phyloP scores from a whole-genome alignment of 2,113 vertebrate species.

The Chlamydotis undulata region DNA sequence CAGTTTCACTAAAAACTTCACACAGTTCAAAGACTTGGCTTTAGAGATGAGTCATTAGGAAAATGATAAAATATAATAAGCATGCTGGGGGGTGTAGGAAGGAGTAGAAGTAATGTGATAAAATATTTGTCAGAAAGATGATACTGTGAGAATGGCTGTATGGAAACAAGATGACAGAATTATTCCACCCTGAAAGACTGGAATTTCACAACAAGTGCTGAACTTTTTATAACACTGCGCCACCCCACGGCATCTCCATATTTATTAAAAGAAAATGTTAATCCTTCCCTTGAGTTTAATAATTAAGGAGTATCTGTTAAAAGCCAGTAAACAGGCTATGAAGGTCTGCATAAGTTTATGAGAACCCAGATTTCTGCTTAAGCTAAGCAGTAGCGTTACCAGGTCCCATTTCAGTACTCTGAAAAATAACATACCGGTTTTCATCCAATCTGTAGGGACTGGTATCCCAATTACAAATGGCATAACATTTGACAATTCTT shows the following conservation, averaged over 20 bases:
- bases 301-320: neutral
- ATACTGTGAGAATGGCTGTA: neutral
- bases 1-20: neutral
- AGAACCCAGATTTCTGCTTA: neutral
- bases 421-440: neutral
- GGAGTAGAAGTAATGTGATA: neutral
- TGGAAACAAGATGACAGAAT: conserved; percentile 49
- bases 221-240: neutral
- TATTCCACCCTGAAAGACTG: conserved; percentile 3
- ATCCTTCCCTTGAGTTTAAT: neutral
- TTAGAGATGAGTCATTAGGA: conserved; percentile 25
- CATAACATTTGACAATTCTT: neutral
- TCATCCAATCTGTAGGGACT: neutral
- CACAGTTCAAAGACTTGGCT: neutral
- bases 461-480: neutral
- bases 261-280: conserved; percentile 27
- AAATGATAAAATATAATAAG: conserved; percentile 21
- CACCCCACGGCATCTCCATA: neutral
- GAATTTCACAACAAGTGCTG: neutral
- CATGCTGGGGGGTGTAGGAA: neutral
- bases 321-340: neutral
- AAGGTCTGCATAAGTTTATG: neutral
- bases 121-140: conserved; percentile 39
- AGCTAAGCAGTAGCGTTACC: neutral
- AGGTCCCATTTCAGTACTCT: neutral